Conservation (phyloP, 2,113 vertebrate species). For the Acrocephalus arundinaceus region DNA sequence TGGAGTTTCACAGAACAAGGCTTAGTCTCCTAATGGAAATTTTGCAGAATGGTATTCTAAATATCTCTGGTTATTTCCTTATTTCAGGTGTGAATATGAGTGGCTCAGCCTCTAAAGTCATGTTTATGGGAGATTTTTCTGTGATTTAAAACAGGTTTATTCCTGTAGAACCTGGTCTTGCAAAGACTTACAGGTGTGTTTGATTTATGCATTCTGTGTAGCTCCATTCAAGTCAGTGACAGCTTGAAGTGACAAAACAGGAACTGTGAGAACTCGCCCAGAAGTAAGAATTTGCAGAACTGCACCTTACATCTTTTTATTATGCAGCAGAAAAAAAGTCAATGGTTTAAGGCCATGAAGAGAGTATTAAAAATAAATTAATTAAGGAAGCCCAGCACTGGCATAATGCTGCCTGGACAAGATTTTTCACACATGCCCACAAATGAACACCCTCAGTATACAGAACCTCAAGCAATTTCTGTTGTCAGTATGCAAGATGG, state of each 20-base stretch:
- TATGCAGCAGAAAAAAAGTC: not conserved
- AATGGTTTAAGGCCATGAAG: not conserved
- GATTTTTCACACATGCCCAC: not conserved
- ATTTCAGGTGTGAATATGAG: not conserved
- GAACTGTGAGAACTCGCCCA: not conserved
- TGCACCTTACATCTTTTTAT: not conserved
- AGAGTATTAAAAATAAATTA: not conserved
- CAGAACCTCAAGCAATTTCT: not conserved
- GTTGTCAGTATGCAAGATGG: not conserved
- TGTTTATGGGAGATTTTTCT: not conserved
- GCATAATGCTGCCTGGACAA: not conserved
- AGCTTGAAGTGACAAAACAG: not conserved
- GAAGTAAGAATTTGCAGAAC: not conserved
- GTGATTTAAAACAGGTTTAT: not conserved
- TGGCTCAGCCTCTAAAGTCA: not conserved
- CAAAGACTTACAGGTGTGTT: not conserved
- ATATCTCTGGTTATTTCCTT: not conserved
- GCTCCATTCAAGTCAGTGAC: not conserved
- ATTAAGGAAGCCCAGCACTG: not conserved
- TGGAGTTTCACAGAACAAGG: not conserved
- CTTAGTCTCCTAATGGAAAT: not conserved
- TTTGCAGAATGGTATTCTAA: not conserved
- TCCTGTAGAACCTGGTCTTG: not conserved
- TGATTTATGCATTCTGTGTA: accelerated
- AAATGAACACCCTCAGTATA: not conserved